A percentile compares a stretch with the other conserved stretches of the same genome.
phyloP scores from a whole-genome alignment of 2,113 vertebrate genomes.

The Numida meleagris region DNA sequence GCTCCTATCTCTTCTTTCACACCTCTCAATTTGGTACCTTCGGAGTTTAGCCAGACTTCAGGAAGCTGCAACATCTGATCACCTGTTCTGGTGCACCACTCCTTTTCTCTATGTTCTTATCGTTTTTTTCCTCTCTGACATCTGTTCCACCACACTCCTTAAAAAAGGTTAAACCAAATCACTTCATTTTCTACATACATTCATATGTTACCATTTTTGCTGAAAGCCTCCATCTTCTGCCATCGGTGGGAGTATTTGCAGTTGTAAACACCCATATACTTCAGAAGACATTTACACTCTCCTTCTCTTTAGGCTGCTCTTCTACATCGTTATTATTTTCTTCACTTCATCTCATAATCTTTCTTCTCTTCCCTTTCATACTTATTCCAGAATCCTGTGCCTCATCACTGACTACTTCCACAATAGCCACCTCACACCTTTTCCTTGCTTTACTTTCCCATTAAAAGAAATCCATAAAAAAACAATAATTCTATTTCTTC shows the following conservation, averaged over 20 bases:
- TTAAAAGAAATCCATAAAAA: fast-evolving
- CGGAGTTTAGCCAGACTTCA: not conserved
- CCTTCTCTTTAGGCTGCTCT: not conserved
- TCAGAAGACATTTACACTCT: not conserved
- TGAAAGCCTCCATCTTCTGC: not conserved
- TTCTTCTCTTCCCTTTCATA: not conserved
- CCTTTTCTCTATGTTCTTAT: not conserved
- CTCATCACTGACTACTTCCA: not conserved
- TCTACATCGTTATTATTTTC: not conserved
- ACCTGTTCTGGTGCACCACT: not conserved
- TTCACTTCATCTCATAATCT: not conserved
- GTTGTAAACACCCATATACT: not conserved
- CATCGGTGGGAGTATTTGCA: not conserved
- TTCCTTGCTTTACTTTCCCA: not conserved
- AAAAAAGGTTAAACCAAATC: not conserved
- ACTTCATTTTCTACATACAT: not conserved
- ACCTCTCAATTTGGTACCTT: not conserved
- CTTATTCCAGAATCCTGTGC: not conserved
- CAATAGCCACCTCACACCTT: not conserved
- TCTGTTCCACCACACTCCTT: not conserved
- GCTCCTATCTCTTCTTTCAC: not conserved
- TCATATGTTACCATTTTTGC: not conserved
- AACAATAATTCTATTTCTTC: not conserved
- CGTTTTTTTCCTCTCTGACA: not conserved
- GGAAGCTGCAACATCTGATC: constrained; percentile 3